These are phyloP conservation scores for Piscicola geometra DNA, from an alignment of 2,888 invertebrate genomes.

Conservation along the genomic window DNA sequence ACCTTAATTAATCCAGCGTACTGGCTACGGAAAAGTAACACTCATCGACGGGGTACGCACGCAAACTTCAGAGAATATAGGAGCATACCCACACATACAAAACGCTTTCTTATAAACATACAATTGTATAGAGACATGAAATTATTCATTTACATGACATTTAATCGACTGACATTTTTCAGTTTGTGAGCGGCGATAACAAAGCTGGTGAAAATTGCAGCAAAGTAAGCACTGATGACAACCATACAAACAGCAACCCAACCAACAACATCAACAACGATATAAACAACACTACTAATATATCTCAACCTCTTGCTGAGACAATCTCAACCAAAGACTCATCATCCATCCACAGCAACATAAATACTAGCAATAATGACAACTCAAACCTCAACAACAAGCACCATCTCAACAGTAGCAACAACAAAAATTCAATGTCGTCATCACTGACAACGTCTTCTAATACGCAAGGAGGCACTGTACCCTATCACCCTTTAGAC, in stretches of 20 bases:
- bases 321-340: not conserved
- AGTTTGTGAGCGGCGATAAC: not conserved
- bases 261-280: not conserved
- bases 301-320: not conserved
- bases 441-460: not conserved
- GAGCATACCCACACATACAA: no score
- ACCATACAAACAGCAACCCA: conserved; percentile 16
- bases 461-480: not conserved
- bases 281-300: not conserved
- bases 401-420: not conserved
- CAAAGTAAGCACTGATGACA: not conserved
- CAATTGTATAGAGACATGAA: no score
- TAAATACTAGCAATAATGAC: not conserved
- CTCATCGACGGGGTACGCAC: no score
- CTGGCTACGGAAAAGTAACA: no score
- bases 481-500: conserved; percentile 8
- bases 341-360: not conserved
- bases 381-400: conserved; percentile 1
- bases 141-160: no score
- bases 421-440: no score
- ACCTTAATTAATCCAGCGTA: not conserved
- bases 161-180: no score
- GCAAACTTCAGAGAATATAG: no score
- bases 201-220: not conserved
- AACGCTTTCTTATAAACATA: no score